Conservation (phyloP, 1,140 invertebrate species). For the Magallana angulata region DNA sequence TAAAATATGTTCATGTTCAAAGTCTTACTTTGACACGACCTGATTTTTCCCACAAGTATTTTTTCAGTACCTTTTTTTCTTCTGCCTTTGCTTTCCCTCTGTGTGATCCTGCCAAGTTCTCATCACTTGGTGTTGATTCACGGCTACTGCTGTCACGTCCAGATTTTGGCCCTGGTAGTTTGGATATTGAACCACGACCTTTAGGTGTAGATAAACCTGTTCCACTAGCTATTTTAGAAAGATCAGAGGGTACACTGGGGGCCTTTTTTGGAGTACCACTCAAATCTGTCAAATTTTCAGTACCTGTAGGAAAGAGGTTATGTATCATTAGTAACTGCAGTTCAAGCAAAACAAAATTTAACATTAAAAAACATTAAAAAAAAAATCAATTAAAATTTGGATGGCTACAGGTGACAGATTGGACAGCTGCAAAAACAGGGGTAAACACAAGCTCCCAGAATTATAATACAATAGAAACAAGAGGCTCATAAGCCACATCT, state of each 20-base stretch:
- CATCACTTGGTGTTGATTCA: constrained; percentile 28
- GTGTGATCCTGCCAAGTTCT: constrained; percentile 12
- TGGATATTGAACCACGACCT: constrained; percentile 17
- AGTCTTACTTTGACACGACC: no score
- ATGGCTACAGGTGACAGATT: no score
- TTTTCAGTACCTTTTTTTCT: not conserved
- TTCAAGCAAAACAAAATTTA: not conserved
- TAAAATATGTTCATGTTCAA: no score
- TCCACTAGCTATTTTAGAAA: constrained; percentile 48
- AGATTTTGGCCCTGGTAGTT: constrained; percentile 35
- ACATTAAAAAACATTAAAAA: not conserved
- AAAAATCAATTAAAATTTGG: not conserved
- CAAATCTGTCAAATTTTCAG: constrained; percentile 67
- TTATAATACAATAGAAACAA: no score
- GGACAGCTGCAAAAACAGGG: no score
- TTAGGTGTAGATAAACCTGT: constrained; percentile 33
- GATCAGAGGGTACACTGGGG: constrained; percentile 61
- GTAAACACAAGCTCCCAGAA: no score
- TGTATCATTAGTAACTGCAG: no score
- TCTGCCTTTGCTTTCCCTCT: not conserved
- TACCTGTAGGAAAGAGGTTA: constrained; percentile 57
- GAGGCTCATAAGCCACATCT: no score
- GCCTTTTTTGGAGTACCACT: constrained; percentile 60
- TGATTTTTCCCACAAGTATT: no score
- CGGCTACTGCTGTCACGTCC: constrained; percentile 41